Evolutionary conservation across 1,140 invertebrate genomes (phyloP), one percentile per base, ranked within the genome.

Genomic region (Gyrodactylus bullatarudis): DNA sequence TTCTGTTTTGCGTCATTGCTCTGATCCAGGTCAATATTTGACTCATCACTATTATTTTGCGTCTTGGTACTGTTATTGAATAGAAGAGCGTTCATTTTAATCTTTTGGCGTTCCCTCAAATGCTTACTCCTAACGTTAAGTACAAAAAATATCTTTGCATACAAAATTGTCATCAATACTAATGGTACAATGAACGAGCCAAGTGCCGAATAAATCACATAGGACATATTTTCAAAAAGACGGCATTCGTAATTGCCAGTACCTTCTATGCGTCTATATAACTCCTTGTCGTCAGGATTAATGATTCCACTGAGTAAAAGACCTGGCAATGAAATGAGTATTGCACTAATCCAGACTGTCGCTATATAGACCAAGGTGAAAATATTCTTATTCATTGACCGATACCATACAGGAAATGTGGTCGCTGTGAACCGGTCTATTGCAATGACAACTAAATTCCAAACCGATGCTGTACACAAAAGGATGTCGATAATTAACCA

Each of bases 111-210:
- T 19, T n/a, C 34, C 25, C 34, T 1, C 23, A 75, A 73, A n/a
- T 25, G 34, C n/a, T 71, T 68, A 19, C 71, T 68, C 23, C 76
- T 73, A n/a, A 74, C 71, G 24, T 76, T 74, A 23, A 82, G 76
- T 25, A 78, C 89, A 74, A 87, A 85, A 82, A 95, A 95, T 76
- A 96, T 95, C 75, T 88, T 84, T 85, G 89, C 90, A 81, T 96
- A 95, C 82, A 96, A 89, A 84, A 94, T 92, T 72, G 93, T 83
- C 88, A 95, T 94, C 27, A 95, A 87, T 76, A 91, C 85, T 86
- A 91, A 91, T 19, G 92, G 91, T 77, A 95, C 87, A 80, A 91
- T 92, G 84, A 96, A 96, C 72, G 89, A 92, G 8, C 91, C 89
- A 23, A 92, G 84, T 0, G 91, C 90, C 1, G 89, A 91, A 81